Evolutionary conservation across 1,140 invertebrate genomes (phyloP), one percentile per base, ranked within the genome.

Genomic region (Penaeus indicus): DNA sequence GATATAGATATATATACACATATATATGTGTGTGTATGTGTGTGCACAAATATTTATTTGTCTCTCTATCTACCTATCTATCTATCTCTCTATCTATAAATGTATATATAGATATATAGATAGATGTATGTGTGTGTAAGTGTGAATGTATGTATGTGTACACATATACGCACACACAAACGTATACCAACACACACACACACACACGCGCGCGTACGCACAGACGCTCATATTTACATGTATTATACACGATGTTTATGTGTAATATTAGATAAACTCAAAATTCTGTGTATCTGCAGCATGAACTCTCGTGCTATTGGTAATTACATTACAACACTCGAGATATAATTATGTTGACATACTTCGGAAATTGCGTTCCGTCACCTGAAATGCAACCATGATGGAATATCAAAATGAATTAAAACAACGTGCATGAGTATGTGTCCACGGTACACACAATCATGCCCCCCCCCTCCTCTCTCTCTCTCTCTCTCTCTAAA

Each of bases 61-160:
- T n/a, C 1, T n/a, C 0, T 78, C 8, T 38, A 22, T 22, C 54
- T 25, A 78, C 19, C 5, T 54, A 54, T 42, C 10, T 77, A 60
- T 80, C 25, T 80, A 60, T 80, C 3, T 54, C 5, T 54, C 5
- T 54, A 54, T 83, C 19, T 83, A 10, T 83, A 63, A 32, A 38
- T 83, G 38, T 83, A 32, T 64, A 63, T 67, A 47, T 83, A n/a
- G 25, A 47, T 81, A 47, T 38, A 47, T 64, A 21, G 4, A n/a
- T 32, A 22, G 32, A 47, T 64, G 3, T 81, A 22, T 61, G 22
- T 81, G 1, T 81, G 13, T 81, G 1, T 81, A 8, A 61, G 10
- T 81, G 47, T 80, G 13, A 38, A 80, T 80, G 13, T 80, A 80
- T 80, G 13, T 80, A 80, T 80, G 13, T 80, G 38, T 80, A 42